Conservation (phyloP, 1,140 invertebrate genomes). For the Drosophila repleta region DNA sequence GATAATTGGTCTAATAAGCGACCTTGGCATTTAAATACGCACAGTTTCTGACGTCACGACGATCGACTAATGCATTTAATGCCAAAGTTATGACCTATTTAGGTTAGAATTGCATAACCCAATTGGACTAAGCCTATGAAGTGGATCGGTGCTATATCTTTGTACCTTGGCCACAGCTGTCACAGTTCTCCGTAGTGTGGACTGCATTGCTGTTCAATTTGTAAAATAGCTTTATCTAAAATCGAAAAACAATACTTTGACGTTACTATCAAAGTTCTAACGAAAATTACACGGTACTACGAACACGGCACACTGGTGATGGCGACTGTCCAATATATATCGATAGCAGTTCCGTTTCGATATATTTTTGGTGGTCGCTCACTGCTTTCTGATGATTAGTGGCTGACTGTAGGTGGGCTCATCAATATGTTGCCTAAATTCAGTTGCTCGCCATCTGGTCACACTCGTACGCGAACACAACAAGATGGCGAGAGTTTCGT, state of each 20-base stretch:
- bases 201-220: constrained; percentile 70
- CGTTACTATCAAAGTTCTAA: constrained; percentile 46
- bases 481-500: constrained; percentile 70
- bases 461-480: constrained; percentile 72
- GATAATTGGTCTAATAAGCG: constrained; percentile 36
- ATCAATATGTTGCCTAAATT: neutral
- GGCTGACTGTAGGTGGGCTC: neutral
- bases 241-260: constrained; percentile 47
- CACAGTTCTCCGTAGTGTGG: constrained; percentile 66
- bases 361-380: neutral
- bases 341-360: constrained; percentile 10
- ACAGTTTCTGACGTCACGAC: constrained; percentile 23
- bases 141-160: constrained; percentile 1
- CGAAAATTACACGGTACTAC: constrained; percentile 35
- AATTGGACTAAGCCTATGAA: constrained; percentile 6
- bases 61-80: constrained; percentile 42
- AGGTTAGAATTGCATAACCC: constrained; percentile 83
- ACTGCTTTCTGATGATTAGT: too few relatives aligned
- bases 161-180: constrained; percentile 71
- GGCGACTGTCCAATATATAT: constrained; percentile 35
- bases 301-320: constrained; percentile 43
- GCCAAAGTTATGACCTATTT: constrained; percentile 51
- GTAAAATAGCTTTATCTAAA: constrained; percentile 27
- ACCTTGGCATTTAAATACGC: constrained; percentile 53
- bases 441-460: constrained; percentile 57